Evolutionary conservation across 2,113 vertebrate genomes (phyloP), one percentile per base, ranked within the genome.

Genomic region (Apus apus): DNA sequence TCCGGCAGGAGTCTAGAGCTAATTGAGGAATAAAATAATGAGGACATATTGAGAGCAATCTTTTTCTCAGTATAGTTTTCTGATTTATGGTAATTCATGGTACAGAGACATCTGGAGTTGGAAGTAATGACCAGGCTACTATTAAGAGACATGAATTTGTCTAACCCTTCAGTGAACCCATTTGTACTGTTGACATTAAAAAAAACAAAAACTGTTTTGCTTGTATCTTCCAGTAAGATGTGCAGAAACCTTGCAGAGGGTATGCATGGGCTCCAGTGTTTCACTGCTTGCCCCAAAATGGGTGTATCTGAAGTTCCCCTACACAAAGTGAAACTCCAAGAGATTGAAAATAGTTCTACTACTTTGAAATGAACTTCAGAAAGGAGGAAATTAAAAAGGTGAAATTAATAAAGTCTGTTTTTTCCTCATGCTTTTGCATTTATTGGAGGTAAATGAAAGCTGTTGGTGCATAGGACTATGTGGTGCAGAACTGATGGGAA

Each of bases 81-180:
- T 90, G 76, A 93, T 93, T 83, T 77, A 88, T 71, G 92, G 26
- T 67, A 90, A 86, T 94, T 90, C 88, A 36, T 48, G 38, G 21
- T 40, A 71, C 46, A 89, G 56, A 90, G 76, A 86, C 80, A 89
- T 81, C 79, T 93, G 94, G 72, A 95, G 32, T 27, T 81, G 32
- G 40, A 86, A 89, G 34, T 53, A 89, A 64, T 4, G 12, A 92
- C 46, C 57, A 53, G 76, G 48, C 53, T 86, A 74, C 65, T 84
- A 11, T 80, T 90, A 92, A 83, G 32, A 90, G 16, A 62, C 18
- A 38, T 45, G 29, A 84, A 91, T 75, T 81, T 67, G 27, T 87
- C 73, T 94, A 93, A 84, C 36, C 34, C 29, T 81, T 80, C 0
- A 0, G 48, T 71, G 46, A 95, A 78, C 32, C 8, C 38, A 65